Conservation (phyloP, 2,888 invertebrate species). For the Heliconius sara region DNA sequence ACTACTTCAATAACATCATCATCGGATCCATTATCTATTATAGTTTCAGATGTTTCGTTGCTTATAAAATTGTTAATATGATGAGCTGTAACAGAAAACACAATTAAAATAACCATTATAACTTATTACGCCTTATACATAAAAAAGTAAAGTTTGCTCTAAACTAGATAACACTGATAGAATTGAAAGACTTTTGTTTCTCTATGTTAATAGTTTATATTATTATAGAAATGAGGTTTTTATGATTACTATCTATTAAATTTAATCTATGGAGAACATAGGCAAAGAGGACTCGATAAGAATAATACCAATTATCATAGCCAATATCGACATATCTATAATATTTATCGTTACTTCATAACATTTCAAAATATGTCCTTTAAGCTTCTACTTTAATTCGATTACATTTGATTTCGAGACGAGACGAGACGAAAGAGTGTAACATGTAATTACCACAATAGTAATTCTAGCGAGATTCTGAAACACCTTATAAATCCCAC, state of each 20-base stretch:
- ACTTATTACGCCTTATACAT: neutral
- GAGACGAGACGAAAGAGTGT: neutral
- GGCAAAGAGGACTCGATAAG: neutral
- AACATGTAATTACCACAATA: neutral
- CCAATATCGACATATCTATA: too few species aligned
- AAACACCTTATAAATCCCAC: neutral
- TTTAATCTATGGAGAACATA: neutral
- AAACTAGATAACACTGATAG: neutral
- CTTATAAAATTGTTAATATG: slow-evolving; percentile 15
- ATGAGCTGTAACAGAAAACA: slow-evolving; percentile 11
- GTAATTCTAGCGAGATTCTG: neutral
- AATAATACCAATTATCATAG: neutral
- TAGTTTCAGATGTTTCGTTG: slow-evolving; percentile 41
- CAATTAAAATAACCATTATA: neutral
- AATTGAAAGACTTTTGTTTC: neutral
- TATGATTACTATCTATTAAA: neutral
- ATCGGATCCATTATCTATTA: slow-evolving; percentile 65
- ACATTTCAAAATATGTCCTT: neutral
- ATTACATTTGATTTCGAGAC: too few species aligned
- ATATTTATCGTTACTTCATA: too few species aligned
- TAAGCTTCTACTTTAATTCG: neutral
- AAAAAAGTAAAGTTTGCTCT: neutral
- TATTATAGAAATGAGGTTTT: slow-evolving; percentile 16
- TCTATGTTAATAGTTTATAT: slow-evolving; percentile 3
- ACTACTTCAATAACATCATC: slow-evolving; percentile 80